Percentiles rank a stretch among this genome's conserved stretches.
These are phyloP conservation scores for Sigmodon hispidus DNA, from an alignment of 2,113 vertebrate genomes.

Conservation along the genomic window DNA sequence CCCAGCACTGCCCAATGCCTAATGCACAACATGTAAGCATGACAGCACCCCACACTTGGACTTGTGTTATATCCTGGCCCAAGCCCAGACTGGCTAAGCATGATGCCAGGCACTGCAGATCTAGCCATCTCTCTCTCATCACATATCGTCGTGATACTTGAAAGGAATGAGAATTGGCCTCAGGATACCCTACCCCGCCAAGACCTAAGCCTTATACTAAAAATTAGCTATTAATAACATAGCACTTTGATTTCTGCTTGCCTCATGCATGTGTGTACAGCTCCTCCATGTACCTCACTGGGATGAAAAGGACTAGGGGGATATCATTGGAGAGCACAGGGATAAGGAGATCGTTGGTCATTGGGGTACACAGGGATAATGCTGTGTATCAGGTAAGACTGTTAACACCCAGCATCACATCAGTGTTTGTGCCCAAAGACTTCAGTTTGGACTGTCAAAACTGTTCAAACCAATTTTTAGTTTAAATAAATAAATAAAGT, in stretches of 20 bases:
- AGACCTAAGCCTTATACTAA: background rate
- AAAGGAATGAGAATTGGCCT: background rate
- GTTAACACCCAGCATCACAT: background rate
- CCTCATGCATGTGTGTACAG: background rate
- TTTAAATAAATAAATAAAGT: background rate
- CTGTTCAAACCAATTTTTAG: background rate
- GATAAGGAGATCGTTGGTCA: no score
- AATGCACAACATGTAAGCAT: background rate
- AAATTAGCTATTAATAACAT: background rate
- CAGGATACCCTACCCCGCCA: no score
- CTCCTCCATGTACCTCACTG: no score
- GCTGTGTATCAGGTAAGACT: background rate
- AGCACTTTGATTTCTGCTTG: background rate
- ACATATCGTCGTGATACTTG: no score
- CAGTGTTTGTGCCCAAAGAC: background rate
- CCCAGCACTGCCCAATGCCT: background rate
- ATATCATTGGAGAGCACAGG: rapidly evolving
- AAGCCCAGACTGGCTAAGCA: rapidly evolving
- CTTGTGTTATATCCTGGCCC: no score
- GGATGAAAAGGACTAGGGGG: rapidly evolving
- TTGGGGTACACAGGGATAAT: background rate
- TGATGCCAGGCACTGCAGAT: background rate
- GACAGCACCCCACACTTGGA: background rate
- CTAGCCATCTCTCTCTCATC: background rate
- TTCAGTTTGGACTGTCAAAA: background rate